phyloP scores from a whole-genome alignment of 1,140 invertebrate genomes.

The Lordiphosa stackelbergi region DNA sequence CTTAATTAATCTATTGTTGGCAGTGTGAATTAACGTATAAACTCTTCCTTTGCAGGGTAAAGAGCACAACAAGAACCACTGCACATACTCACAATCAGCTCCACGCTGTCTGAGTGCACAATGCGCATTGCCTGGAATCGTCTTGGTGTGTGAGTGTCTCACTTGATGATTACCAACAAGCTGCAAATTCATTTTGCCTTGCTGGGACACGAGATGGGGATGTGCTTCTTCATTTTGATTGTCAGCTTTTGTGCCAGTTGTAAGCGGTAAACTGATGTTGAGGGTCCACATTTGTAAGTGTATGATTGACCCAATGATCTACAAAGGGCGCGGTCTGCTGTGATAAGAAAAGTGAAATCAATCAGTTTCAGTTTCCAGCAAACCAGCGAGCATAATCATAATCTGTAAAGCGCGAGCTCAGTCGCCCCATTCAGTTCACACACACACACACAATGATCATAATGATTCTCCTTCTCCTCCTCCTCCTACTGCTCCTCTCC shows the following conservation, averaged over 20 bases:
- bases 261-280: slow-evolving; percentile 64
- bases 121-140: slow-evolving; percentile 34
- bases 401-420: slow-evolving; percentile 23
- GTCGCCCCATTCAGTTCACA: slow-evolving; percentile 10
- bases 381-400: slow-evolving; percentile 22
- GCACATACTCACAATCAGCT: slow-evolving; percentile 42
- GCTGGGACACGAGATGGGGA: slow-evolving; percentile 20
- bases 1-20: too few relatives aligned
- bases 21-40: too few relatives aligned
- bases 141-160: slow-evolving; percentile 41
- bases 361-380: slow-evolving; percentile 19
- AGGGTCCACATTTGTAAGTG: slow-evolving; percentile 34
- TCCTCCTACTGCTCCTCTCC: slow-evolving; percentile 10
- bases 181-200: slow-evolving; percentile 69
- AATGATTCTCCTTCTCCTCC: slow-evolving; percentile 16
- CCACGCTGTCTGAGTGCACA: slow-evolving; percentile 63
- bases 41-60: too few relatives aligned
- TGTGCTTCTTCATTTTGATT: slow-evolving; percentile 28
- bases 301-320: slow-evolving; percentile 71
- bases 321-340: slow-evolving; percentile 60
- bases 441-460: neutral
- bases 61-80: neutral
- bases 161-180: slow-evolving; percentile 68
- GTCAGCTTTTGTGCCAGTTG: slow-evolving; percentile 47
- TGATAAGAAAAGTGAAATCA: slow-evolving; percentile 49